phyloP scores from a whole-genome alignment of 2,113 vertebrate species.

The Bombycilla garrulus region DNA sequence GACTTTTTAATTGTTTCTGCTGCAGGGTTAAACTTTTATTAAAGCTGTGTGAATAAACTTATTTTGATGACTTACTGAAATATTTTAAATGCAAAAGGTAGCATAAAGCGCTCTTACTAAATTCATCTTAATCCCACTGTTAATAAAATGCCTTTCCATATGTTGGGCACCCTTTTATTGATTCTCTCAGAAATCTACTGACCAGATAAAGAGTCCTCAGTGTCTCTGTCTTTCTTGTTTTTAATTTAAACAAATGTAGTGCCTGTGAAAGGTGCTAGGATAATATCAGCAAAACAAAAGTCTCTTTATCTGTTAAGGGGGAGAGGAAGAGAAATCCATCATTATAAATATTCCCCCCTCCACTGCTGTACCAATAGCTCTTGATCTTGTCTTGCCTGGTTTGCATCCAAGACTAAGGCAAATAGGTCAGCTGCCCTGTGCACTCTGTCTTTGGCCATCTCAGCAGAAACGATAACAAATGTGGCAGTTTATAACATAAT shows the following conservation, averaged over 20 bases:
- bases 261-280: constrained; percentile 33
- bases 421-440: not conserved
- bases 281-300: constrained; percentile 11
- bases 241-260: constrained; percentile 27
- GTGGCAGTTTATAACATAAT: not conserved
- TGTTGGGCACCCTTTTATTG: not conserved
- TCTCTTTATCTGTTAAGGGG: not conserved
- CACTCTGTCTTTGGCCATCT: not conserved
- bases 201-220: constrained; percentile 13
- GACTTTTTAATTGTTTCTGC: constrained; percentile 45
- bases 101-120: not conserved
- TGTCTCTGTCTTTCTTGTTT: constrained; percentile 8
- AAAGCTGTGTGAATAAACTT: constrained; percentile 31
- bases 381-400: constrained; percentile 29
- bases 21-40: constrained; percentile 20
- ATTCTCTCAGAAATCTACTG: constrained; percentile 10
- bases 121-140: not conserved
- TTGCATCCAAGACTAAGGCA: constrained; percentile 5
- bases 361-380: not conserved
- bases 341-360: not conserved
- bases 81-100: constrained; percentile 11
- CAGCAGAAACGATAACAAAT: not conserved
- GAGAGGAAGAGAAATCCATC: constrained; percentile 22
- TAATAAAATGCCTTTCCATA: constrained; percentile 24
- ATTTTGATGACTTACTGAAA: constrained; percentile 29